These are phyloP conservation scores for Crocallis elinguaria DNA, from an alignment of 2,888 invertebrate species.

Conservation along the genomic window DNA sequence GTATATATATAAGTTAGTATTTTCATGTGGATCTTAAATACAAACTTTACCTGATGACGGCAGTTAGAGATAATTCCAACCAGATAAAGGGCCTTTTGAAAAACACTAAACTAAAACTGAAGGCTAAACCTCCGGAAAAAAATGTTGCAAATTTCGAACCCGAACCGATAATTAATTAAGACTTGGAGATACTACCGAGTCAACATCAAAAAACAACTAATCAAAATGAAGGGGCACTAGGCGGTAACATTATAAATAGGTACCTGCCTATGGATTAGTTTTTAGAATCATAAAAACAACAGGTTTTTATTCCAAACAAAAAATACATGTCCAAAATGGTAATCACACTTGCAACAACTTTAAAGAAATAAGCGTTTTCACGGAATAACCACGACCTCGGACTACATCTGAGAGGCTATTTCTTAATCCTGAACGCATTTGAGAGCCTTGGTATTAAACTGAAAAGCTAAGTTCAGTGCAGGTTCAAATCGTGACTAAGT, in stretches of 20 bases:
- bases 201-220: no score
- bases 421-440: conserved; percentile 55
- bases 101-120: no score
- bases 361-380: conserved; percentile 45
- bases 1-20: not conserved
- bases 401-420: conserved; percentile 55
- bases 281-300: not conserved
- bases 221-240: no score
- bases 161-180: no score
- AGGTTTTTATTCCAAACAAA: conserved; percentile 5
- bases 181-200: no score
- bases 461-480: conserved; percentile 50
- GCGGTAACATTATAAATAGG: not conserved
- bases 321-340: conserved; percentile 17
- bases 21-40: not conserved
- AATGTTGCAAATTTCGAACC: no score
- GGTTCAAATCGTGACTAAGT: conserved; percentile 55
- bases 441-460: conserved; percentile 64
- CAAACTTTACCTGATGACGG: no score
- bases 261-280: not conserved
- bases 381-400: conserved; percentile 54
- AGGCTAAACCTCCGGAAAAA: no score
- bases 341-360: conserved; percentile 18
- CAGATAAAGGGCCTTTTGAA: no score
- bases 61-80: no score